Percentiles rank a stretch among this genome's conserved stretches.
These are phyloP conservation scores for Glaucidium brasilianum DNA, from an alignment of 2,113 vertebrate species.

Conservation along the genomic window DNA sequence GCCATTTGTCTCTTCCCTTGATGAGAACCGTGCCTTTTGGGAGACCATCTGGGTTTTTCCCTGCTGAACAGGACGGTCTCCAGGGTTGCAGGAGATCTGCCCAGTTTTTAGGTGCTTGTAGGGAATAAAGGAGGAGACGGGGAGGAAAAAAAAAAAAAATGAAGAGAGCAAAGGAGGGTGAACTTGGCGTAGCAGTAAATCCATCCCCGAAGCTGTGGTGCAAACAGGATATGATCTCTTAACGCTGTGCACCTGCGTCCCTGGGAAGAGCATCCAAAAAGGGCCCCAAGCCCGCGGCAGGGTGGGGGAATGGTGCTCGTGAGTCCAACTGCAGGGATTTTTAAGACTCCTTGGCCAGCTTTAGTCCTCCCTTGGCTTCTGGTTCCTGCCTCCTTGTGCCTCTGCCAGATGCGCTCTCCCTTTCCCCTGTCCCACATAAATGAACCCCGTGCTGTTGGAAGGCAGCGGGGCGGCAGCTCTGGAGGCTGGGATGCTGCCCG, in stretches of 20 bases:
- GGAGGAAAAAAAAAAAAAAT: not conserved
- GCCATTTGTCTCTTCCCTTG: not conserved
- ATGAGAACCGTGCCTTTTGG: not conserved
- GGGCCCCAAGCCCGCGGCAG: not conserved
- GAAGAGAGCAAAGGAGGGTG: not conserved
- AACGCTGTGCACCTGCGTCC: constrained; percentile 59
- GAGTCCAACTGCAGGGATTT: not conserved
- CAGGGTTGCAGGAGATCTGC: not conserved
- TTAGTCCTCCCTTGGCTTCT: not conserved
- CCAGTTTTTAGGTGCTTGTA: not conserved
- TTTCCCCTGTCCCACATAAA: not conserved
- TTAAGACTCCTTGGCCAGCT: not conserved
- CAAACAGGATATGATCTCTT: constrained; percentile 65
- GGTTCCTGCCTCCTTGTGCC: constrained; percentile 14
- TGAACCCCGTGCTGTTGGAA: not conserved
- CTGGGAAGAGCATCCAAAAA: constrained; percentile 57
- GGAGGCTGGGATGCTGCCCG: not conserved
- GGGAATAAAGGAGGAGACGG: not conserved
- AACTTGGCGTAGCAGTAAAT: constrained; percentile 29
- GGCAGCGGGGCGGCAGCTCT: rapidly evolving
- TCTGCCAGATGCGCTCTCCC: not conserved
- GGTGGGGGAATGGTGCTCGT: not conserved
- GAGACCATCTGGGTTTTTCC: constrained; percentile 17
- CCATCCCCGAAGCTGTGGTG: constrained; percentile 38
- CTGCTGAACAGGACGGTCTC: not conserved